These are phyloP conservation scores for Punctoribates punctum DNA, from an alignment of 2,888 invertebrate species.

Conservation along the genomic window DNA sequence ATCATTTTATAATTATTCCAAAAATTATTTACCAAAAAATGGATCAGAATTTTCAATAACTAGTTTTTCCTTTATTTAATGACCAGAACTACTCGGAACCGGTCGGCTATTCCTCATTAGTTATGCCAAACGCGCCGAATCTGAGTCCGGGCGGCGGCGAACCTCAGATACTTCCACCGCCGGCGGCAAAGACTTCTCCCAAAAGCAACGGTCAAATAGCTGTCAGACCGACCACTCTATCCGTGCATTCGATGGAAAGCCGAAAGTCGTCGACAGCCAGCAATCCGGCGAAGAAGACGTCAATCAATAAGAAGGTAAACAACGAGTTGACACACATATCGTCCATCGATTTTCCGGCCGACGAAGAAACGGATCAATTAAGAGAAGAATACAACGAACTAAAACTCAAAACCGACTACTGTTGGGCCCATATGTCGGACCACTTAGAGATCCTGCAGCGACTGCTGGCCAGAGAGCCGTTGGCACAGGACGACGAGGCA, in stretches of 20 bases:
- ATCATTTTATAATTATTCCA: too few relatives aligned
- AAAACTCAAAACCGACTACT: conserved; percentile 41
- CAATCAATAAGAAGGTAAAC: not conserved
- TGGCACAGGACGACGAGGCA: conserved; percentile 46
- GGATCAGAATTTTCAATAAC: too few relatives aligned
- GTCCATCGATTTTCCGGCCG: conserved; percentile 27
- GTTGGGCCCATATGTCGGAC: conserved; percentile 34
- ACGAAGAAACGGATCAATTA: conserved; percentile 17
- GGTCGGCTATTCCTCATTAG: conserved; percentile 40
- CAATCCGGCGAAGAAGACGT: not conserved
- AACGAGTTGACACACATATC: conserved; percentile 38
- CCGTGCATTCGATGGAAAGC: not conserved
- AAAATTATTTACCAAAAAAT: too few relatives aligned
- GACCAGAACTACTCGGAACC: conserved; percentile 42
- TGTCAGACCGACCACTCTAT: conserved; percentile 2
- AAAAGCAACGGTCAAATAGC: conserved; percentile 19
- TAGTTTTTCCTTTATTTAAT: too few relatives aligned
- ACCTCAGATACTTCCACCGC: not conserved
- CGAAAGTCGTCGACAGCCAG: not conserved
- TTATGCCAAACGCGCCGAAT: conserved; percentile 33
- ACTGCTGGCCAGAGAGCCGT: conserved; percentile 38
- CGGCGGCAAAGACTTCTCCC: not conserved
- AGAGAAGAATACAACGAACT: conserved; percentile 34
- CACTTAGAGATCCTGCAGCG: conserved; percentile 42
- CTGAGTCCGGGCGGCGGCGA: not conserved